Base-by-base conservation (phyloP, 2,888 invertebrate genomes). In the Epirrhoe alternata region DNA sequence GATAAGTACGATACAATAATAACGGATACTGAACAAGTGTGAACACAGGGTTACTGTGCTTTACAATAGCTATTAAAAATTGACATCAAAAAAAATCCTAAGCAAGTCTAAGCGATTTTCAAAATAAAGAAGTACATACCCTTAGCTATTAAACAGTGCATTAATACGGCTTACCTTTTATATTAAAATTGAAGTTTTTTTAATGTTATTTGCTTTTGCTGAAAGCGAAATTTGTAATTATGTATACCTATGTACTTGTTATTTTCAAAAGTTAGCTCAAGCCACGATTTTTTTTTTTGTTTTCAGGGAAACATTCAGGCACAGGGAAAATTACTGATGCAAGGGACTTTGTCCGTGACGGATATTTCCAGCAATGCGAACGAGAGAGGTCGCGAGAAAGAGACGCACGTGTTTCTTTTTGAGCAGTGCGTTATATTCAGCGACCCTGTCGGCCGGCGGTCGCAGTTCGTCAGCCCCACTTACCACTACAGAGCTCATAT, bases 381-480 rank as follows among this genome's bases (percentile, higher is more conserved):
- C 68, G 90, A 89, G 66, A 87, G 86, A 70, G 84, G 82, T 68
- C 62, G 71, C 12, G 74, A 72, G 57, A 88, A 97, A 81, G 99
- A 99, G 77, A 94, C 98, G 81, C 97, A 99, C 88, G 98, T 99
- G 71, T 99, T 99, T 94, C 95, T 99, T 57, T 99, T 99, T 86
- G 99, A 99, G 86, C 99, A 99, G 92, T 98, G 97, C 84, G 97
- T 99, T 77, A 98, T 99, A 79, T 98, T 99, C 90, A 98, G 98
- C 79, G 99, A 99, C 84, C 96, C 97, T 64, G 97, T 97, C 60
- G 98, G 98, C 74, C 97, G 97, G 88, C 97, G 97, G 88, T 97
- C 97, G 52, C 98, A 98, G 86, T 99, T 97, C 88, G 96, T 97
- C 74, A 97, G 97, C 94, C 99, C 99, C 65, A 97, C 97, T 35